Conservation (phyloP, 2,888 invertebrate genomes). For the Cactoblastis cactorum region DNA sequence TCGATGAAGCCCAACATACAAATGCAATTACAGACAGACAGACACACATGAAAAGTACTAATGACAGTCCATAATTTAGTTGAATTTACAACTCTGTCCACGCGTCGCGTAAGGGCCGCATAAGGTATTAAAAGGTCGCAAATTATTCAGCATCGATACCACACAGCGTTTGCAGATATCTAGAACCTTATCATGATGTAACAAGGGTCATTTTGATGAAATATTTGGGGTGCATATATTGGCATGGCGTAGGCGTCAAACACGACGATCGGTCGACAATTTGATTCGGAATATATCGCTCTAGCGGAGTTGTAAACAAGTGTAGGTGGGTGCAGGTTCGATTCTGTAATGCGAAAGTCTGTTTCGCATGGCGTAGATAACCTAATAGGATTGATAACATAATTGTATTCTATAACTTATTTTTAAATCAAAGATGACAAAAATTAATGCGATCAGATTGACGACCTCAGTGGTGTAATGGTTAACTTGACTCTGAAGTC, state of each 20-base stretch:
- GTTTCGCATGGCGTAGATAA: conserved; percentile 37
- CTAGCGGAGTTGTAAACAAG: conserved; percentile 61
- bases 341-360: conserved; percentile 48
- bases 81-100: conserved; percentile 37
- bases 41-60: conserved; percentile 13
- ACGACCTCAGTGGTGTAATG: too few species aligned
- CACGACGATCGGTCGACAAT: conserved; percentile 71
- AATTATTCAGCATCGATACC: conserved; percentile 46
- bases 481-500: too few species aligned
- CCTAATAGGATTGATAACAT: neutral
- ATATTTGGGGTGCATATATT: conserved; percentile 18
- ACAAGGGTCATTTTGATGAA: conserved; percentile 34
- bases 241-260: conserved; percentile 57
- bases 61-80: conserved; percentile 34
- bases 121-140: conserved; percentile 57
- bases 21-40: conserved; percentile 14
- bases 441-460: too few species aligned
- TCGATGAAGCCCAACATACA: conserved; percentile 15
- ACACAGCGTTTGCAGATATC: conserved; percentile 14
- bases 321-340: conserved; percentile 58
- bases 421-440: too few species aligned
- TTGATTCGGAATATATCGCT: conserved; percentile 69
- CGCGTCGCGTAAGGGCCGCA: conserved; percentile 48
- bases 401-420: too few species aligned
- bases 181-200: conserved; percentile 16